Evolutionary conservation across 2,797 vertebrate genomes (phyloP).

Genomic region (Urosaurus nigricauda): DNA sequence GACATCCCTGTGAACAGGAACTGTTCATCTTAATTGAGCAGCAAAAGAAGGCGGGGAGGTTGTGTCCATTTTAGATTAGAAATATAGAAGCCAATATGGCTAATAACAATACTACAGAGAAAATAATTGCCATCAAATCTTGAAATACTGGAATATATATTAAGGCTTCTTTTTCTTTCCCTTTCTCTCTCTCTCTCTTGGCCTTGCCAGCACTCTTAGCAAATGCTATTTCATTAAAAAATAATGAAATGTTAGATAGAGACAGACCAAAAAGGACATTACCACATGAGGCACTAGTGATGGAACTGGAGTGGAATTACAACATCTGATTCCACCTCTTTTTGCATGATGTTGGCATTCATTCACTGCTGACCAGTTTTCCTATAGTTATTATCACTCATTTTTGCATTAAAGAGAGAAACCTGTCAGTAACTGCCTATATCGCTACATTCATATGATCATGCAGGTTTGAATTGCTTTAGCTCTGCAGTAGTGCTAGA

Average conservation of each 20-base stretch:
- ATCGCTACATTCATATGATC: no score
- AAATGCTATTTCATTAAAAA: conserved; percentile 40
- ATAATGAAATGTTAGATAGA: conserved; percentile 6
- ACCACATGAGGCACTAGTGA: no score
- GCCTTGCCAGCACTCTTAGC: conserved; percentile 32
- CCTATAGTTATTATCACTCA: no score
- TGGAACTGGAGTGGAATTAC: no score
- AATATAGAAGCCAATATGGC: not conserved
- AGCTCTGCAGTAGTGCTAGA: no score
- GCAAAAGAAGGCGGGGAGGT: not conserved
- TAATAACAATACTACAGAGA: conserved; percentile 31
- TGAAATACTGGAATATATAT: conserved; percentile 15
- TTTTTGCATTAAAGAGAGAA: no score
- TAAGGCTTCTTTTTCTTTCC: not conserved
- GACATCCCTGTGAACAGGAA: conserved; percentile 23
- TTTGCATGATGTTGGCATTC: no score
- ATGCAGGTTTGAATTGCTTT: no score
- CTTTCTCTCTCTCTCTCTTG: not conserved
- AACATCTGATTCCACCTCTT: no score
- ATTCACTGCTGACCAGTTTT: no score
- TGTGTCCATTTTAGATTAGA: conserved; percentile 20
- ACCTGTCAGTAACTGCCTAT: no score
- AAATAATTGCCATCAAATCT: conserved; percentile 27
- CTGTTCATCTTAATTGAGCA: conserved; percentile 38
- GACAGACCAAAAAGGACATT: no score